A percentile compares a stretch with the other conserved stretches of the same genome.
These are phyloP conservation scores for Sparidentex hasta DNA, from an alignment of 2,797 vertebrate genomes.

Conservation along the genomic window DNA sequence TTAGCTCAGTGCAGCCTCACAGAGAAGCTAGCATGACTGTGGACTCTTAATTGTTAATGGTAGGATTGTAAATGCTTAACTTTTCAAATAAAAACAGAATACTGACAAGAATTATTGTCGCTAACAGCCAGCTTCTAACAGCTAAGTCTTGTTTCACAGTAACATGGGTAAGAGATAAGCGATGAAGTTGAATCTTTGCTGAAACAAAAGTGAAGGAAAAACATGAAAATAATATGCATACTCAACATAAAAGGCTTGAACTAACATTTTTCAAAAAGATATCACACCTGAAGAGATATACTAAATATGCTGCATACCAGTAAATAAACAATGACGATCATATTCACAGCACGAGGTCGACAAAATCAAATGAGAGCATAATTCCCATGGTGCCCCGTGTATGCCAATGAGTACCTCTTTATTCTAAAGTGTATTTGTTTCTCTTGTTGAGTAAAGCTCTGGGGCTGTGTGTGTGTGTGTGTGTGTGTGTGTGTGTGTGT, in stretches of 20 bases:
- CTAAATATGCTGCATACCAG: neutral
- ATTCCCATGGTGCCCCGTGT: neutral
- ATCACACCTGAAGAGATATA: neutral
- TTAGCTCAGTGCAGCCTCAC: neutral
- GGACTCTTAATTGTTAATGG: neutral
- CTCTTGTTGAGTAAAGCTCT: constrained; percentile 17
- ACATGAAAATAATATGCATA: neutral
- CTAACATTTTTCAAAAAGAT: neutral
- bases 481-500: neutral
- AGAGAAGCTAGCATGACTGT: neutral
- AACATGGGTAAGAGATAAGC: neutral
- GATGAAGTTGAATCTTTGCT: neutral
- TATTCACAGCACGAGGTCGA: constrained; percentile 5
- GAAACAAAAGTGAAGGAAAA: neutral
- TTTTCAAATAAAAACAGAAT: too few species aligned
- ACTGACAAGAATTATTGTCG: too few species aligned
- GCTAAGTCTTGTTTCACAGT: neutral
- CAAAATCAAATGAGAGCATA: neutral
- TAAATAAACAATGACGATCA: neutral
- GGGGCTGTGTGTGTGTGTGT: constrained; percentile 12
- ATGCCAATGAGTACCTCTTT: neutral
- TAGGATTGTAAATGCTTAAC: too few species aligned
- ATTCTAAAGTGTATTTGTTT: constrained; percentile 13
- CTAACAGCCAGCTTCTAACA: neutral
- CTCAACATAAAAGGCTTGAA: neutral